A percentile compares a stretch with the other conserved stretches of the same genome.
Evolutionary conservation across 2,797 vertebrate species (phyloP).

Genomic region (Acanthornis magna): DNA sequence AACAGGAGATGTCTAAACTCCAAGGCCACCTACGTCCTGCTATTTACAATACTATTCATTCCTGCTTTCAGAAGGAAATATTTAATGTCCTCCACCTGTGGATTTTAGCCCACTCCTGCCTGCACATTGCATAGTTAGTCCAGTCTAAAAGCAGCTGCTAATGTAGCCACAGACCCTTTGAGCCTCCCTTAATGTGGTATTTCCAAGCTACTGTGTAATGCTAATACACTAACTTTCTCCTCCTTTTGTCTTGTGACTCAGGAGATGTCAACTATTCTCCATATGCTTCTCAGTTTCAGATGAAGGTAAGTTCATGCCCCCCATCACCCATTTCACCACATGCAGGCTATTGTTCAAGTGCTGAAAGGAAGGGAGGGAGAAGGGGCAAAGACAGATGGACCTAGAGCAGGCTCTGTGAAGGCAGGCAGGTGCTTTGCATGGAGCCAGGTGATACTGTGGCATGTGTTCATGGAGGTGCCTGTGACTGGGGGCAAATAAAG

Average conservation of each 20-base stretch:
- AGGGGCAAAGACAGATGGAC: background rate
- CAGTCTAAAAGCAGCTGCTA: background rate
- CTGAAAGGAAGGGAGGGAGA: background rate
- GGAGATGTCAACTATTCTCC: slow-evolving; percentile 33
- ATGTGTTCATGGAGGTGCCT: background rate
- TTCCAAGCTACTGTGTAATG: background rate
- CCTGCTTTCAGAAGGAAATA: background rate
- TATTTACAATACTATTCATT: slow-evolving; percentile 25
- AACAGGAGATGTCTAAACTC: slow-evolving; percentile 34
- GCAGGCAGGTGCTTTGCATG: background rate
- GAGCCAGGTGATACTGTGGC: background rate
- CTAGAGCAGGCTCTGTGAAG: background rate
- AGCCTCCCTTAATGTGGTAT: background rate
- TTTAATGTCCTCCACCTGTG: background rate
- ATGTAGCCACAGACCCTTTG: background rate
- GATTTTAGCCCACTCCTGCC: slow-evolving; percentile 16
- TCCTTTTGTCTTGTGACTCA: background rate
- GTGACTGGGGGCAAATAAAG: background rate
- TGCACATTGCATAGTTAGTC: background rate
- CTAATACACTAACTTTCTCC: background rate
- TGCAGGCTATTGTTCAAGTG: background rate
- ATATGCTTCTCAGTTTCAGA: slow-evolving; percentile 71
- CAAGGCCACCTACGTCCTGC: background rate
- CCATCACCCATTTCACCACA: background rate
- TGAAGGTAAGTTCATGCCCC: slow-evolving; percentile 65